Evolutionary conservation across 1,140 invertebrate species (phyloP).

Genomic region (Proales similis): DNA sequence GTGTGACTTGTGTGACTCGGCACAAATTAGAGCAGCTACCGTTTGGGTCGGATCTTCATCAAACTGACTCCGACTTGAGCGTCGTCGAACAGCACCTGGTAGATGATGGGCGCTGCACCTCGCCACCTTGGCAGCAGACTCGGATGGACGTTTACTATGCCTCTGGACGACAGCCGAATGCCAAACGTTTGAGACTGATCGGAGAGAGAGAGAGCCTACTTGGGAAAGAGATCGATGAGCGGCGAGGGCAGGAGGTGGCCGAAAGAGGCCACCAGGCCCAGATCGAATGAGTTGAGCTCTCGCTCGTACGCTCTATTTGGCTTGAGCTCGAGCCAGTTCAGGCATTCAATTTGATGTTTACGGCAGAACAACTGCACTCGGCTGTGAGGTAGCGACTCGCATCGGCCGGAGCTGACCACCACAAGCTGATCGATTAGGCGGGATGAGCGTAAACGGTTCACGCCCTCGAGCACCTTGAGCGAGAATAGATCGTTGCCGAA

Average conservation of each 20-base stretch:
- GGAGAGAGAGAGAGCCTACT: conserved; percentile 41
- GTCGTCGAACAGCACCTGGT: conserved; percentile 77
- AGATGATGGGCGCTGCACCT: conserved; percentile 76
- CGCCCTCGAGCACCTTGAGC: conserved; percentile 14
- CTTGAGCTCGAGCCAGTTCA: conserved; percentile 4
- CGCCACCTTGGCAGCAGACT: conserved; percentile 83
- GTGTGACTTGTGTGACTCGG: neutral
- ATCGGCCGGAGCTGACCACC: too few relatives aligned
- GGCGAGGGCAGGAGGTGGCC: conserved; percentile 50
- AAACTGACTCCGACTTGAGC: conserved; percentile 72
- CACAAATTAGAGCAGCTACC: neutral
- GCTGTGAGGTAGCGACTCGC: too few relatives aligned
- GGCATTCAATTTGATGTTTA: conserved; percentile 1
- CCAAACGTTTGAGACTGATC: neutral
- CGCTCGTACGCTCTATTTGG: neutral
- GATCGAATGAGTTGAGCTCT: conserved; percentile 43
- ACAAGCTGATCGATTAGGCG: conserved; percentile 1
- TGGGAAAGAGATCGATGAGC: conserved; percentile 49
- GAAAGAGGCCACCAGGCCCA: conserved; percentile 54
- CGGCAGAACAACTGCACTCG: too few relatives aligned
- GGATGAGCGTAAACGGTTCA: conserved; percentile 2
- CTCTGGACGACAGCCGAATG: conserved; percentile 57
- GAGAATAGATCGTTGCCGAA: conserved; percentile 33
- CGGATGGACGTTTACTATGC: conserved; percentile 66
- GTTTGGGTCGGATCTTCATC: conserved; percentile 63